These are phyloP conservation scores for Yponomeuta malinellus DNA, from an alignment of 2,888 invertebrate genomes.

Conservation along the genomic window DNA sequence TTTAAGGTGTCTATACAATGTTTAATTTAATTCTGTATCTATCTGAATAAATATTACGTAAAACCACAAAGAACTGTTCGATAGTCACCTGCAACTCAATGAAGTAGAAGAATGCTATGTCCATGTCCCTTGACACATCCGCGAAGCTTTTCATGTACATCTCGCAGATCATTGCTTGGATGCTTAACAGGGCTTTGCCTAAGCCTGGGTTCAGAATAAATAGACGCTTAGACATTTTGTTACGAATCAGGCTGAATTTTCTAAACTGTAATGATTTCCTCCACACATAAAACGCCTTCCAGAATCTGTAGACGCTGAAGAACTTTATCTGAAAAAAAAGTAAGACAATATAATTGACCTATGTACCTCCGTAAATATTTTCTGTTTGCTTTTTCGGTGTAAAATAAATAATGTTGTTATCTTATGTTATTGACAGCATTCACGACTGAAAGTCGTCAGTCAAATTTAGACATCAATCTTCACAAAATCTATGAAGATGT, in stretches of 20 bases:
- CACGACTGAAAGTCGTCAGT: too few species aligned
- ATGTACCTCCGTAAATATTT: too few species aligned
- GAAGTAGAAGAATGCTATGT: slow-evolving; percentile 79
- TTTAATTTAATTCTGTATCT: not conserved
- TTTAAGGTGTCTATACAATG: too few species aligned
- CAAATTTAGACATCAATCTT: too few species aligned
- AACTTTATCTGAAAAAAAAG: slow-evolving; percentile 73
- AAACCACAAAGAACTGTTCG: not conserved
- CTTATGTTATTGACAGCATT: not conserved
- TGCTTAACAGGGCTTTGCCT: slow-evolving; percentile 81
- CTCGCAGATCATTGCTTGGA: slow-evolving; percentile 80
- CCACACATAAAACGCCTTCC: slow-evolving; percentile 91
- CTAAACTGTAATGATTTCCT: slow-evolving; percentile 81
- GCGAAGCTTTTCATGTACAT: slow-evolving; percentile 79
- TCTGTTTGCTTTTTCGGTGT: too few species aligned
- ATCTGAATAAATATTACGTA: not conserved
- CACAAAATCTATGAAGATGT: not conserved
- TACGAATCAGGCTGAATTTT: slow-evolving; percentile 78
- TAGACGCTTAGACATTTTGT: slow-evolving; percentile 78
- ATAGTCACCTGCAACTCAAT: slow-evolving; percentile 78
- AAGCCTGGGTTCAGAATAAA: slow-evolving; percentile 84
- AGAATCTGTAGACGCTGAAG: slow-evolving; percentile 80
- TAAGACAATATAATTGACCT: not conserved
- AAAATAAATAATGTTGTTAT: too few species aligned
- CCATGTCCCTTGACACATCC: slow-evolving; percentile 69